Conservation (phyloP, 2,888 invertebrate species). For the Crematogaster levior region DNA sequence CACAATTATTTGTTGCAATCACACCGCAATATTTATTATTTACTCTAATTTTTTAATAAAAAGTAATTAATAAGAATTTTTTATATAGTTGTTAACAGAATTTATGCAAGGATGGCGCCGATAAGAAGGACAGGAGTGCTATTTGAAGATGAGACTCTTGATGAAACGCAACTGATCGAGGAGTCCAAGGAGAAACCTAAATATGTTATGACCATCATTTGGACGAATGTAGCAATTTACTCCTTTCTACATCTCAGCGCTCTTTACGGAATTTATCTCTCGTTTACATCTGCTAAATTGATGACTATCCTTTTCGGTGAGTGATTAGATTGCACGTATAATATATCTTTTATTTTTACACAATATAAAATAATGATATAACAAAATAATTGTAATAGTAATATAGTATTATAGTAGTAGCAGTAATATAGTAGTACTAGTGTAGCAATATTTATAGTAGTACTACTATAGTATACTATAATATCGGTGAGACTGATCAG, state of each 20-base stretch:
- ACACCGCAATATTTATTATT: neutral
- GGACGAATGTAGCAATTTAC: constrained; percentile 94
- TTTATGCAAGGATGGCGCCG: constrained; percentile 84
- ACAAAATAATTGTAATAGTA: too few species aligned
- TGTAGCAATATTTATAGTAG: too few species aligned
- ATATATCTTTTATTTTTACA: too few species aligned
- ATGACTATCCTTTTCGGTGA: constrained; percentile 91
- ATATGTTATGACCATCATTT: constrained; percentile 87
- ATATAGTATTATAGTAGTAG: too few species aligned
- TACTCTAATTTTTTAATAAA: neutral
- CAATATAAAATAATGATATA: too few species aligned
- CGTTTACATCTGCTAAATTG: constrained; percentile 91
- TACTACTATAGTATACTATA: too few species aligned
- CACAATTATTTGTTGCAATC: neutral
- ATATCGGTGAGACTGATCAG: neutral
- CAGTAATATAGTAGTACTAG: too few species aligned
- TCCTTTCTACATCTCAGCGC: constrained; percentile 91
- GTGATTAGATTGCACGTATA: constrained; percentile 81
- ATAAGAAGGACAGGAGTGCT: constrained; percentile 84
- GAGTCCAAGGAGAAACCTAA: constrained; percentile 45
- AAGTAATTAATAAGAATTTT: neutral
- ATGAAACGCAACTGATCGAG: constrained; percentile 25
- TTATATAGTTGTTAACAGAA: constrained; percentile 61
- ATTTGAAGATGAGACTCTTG: constrained; percentile 81
- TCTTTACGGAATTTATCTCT: constrained; percentile 91